These are phyloP conservation scores for Synanceia verrucosa DNA, from an alignment of 2,797 vertebrate species.

Conservation along the genomic window DNA sequence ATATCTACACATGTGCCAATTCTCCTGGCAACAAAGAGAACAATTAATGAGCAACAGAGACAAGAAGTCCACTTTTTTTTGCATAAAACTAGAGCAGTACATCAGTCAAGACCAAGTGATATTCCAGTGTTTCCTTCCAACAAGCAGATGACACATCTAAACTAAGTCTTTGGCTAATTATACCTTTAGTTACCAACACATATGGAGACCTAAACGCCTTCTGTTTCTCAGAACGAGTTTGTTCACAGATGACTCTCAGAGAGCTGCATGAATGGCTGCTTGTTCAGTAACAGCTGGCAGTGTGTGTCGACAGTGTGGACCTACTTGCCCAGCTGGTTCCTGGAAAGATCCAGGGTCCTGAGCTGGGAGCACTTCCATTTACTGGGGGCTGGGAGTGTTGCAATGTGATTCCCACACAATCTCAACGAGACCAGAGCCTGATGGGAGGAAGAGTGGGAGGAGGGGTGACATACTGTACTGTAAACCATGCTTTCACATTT, in stretches of 20 bases:
- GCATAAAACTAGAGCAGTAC: too few species aligned
- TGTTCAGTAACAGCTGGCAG: constrained; percentile 2
- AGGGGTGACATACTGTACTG: background rate
- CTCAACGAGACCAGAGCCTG: constrained; percentile 88
- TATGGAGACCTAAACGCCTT: background rate
- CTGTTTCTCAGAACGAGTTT: too few species aligned
- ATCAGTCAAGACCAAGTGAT: too few species aligned
- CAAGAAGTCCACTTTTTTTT: background rate
- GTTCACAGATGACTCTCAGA: background rate
- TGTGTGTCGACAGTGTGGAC: constrained; percentile 49
- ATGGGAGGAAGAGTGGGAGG: constrained; percentile 29
- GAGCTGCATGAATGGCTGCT: background rate
- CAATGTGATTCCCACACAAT: constrained; percentile 90
- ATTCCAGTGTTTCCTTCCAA: too few species aligned
- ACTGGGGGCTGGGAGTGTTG: constrained; percentile 82
- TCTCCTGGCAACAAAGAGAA: background rate
- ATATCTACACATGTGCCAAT: background rate
- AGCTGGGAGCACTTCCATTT: constrained; percentile 92
- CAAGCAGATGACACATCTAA: background rate
- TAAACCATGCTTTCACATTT: constrained; percentile 18
- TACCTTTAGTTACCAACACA: background rate
- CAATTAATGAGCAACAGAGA: background rate
- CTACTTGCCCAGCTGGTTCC: constrained; percentile 95
- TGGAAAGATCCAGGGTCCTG: constrained; percentile 92
- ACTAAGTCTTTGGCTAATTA: background rate